Evolutionary conservation across 2,113 vertebrate species (phyloP).

Genomic region (Forbesichthys agassizii): DNA sequence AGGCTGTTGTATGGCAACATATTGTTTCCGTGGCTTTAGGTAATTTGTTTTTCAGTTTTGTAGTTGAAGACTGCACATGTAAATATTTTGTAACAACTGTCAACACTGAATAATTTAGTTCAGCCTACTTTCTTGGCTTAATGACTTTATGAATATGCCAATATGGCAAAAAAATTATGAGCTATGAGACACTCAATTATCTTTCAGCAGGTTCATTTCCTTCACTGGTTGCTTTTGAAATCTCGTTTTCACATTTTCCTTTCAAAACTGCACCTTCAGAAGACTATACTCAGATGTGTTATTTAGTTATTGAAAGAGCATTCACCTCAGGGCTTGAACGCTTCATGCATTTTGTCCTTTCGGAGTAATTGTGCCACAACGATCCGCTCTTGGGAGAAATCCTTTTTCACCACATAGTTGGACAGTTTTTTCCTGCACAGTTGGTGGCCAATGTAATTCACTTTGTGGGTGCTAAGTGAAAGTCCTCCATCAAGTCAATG

Average conservation of each 20-base stretch:
- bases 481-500: too few species aligned
- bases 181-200: constrained; percentile 30
- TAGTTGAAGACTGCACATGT: too few species aligned
- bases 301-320: constrained; percentile 28
- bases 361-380: not conserved
- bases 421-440: constrained; percentile 10
- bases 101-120: constrained; percentile 22
- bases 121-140: constrained; percentile 17
- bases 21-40: too few species aligned
- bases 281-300: constrained; percentile 7
- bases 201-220: constrained; percentile 20
- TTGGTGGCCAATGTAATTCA: constrained; percentile 34
- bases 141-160: constrained; percentile 28
- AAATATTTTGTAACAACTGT: constrained; percentile 1
- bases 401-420: not conserved
- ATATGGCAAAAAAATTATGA: constrained; percentile 42
- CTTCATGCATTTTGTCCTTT: constrained; percentile 5
- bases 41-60: too few species aligned
- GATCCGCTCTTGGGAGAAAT: not conserved
- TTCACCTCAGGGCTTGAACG: constrained; percentile 21
- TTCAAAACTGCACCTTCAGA: not conserved
- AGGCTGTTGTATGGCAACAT: too few species aligned
- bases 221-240: constrained; percentile 11
- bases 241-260: not conserved
- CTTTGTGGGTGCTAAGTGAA: not conserved